Conservation (phyloP, 1,140 invertebrate genomes). For the Drosophila sp. region DNA sequence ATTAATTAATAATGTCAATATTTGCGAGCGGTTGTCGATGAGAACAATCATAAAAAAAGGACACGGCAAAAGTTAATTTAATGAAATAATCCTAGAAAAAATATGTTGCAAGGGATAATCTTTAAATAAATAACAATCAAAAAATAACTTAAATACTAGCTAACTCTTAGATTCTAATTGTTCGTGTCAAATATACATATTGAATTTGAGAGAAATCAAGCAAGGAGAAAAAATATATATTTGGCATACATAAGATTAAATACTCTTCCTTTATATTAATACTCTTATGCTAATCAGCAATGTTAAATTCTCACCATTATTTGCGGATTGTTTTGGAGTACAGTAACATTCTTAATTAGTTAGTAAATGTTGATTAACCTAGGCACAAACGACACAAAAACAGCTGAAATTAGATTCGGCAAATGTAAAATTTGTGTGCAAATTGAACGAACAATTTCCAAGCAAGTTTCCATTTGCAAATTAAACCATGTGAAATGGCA, state of each 20-base stretch:
- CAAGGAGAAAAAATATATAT: too few species aligned
- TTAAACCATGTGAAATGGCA: constrained; percentile 34
- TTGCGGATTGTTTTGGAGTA: neutral
- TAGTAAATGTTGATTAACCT: constrained; percentile 29
- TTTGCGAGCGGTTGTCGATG: constrained; percentile 35
- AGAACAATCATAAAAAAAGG: constrained; percentile 25
- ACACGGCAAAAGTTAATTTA: constrained; percentile 20
- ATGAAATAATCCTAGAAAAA: constrained; percentile 14
- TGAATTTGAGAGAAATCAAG: neutral
- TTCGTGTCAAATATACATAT: neutral
- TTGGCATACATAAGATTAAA: too few species aligned
- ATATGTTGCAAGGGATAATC: neutral
- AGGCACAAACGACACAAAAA: constrained; percentile 20
- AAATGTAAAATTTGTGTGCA: constrained; percentile 34
- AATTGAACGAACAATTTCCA: constrained; percentile 38
- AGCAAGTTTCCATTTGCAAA: constrained; percentile 35
- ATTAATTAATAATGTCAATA: constrained; percentile 81
- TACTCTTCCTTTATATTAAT: too few species aligned
- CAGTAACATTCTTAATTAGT: constrained; percentile 23
- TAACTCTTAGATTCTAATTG: neutral
- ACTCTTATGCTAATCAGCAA: too few species aligned
- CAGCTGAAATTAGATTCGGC: constrained; percentile 17
- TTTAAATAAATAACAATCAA: constrained; percentile 18
- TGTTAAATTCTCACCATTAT: neutral
- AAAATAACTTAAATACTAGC: constrained; percentile 11